Evolutionary conservation across 2,113 vertebrate species (phyloP).

Genomic region (Rhabdornis inornatus): DNA sequence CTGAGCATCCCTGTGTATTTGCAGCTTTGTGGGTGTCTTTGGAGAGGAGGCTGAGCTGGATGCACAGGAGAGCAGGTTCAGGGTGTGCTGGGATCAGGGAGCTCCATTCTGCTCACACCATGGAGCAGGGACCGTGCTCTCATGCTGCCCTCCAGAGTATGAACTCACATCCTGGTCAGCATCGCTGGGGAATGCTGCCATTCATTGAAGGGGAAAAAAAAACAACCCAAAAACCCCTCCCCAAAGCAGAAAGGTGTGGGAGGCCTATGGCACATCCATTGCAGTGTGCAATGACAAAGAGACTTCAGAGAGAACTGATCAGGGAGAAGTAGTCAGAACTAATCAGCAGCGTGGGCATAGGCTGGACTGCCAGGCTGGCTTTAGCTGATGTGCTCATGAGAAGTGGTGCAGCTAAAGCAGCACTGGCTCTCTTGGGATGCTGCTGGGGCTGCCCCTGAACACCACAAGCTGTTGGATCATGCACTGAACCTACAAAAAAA

Average conservation of each 20-base stretch:
- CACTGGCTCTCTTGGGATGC: neutral
- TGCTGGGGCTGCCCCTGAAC: neutral
- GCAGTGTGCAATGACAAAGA: neutral
- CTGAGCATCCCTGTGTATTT: neutral
- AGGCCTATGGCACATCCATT: neutral
- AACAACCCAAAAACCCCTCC: rapidly evolving
- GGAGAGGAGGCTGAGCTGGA: neutral
- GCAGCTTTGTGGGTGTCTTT: neutral
- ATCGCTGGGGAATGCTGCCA: neutral
- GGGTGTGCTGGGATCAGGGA: neutral
- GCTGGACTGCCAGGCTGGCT: neutral
- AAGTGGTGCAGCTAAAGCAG: neutral
- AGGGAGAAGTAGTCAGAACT: neutral
- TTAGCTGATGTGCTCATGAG: neutral
- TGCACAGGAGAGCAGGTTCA: neutral
- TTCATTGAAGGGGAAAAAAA: neutral
- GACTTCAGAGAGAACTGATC: neutral
- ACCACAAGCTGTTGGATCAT: neutral
- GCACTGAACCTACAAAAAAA: neutral
- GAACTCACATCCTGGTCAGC: neutral
- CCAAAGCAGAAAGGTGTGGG: neutral
- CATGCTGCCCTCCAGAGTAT: constrained; percentile 57
- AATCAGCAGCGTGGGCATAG: neutral
- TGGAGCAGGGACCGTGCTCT: neutral
- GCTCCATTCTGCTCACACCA: neutral